Evolutionary conservation across 2,888 invertebrate genomes (phyloP).

Genomic region (Scaptomyza caliginosa): DNA sequence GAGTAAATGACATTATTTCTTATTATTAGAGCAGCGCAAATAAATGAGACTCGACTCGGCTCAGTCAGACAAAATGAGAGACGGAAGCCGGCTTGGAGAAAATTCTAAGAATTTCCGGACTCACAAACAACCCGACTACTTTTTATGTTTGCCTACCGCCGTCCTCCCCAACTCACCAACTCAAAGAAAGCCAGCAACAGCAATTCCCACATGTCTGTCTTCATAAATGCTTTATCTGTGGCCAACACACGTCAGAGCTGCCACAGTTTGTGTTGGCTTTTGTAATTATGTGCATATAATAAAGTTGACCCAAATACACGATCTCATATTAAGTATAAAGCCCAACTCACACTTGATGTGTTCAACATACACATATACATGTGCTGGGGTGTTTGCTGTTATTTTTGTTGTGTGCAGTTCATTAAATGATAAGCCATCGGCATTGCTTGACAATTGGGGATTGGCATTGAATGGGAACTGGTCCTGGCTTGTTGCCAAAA

Average conservation of each 20-base stretch:
- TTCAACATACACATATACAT: background rate
- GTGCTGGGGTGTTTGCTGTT: conserved; percentile 26
- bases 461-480: conserved; percentile 17
- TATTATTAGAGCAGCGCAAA: conserved; percentile 74
- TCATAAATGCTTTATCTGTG: conserved; percentile 74
- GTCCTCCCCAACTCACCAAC: background rate
- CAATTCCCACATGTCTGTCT: conserved; percentile 75
- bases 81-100: conserved; percentile 33
- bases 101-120: conserved; percentile 20
- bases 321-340: conserved; percentile 17
- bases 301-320: conserved; percentile 74
- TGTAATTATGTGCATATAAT: conserved; percentile 78
- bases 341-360: conserved; percentile 10
- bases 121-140: conserved; percentile 19
- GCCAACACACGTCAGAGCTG: conserved; percentile 46
- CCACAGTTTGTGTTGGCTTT: conserved; percentile 64
- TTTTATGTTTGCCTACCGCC: conserved; percentile 17
- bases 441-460: conserved; percentile 52
- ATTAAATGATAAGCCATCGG: conserved; percentile 77
- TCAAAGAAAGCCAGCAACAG: conserved; percentile 23
- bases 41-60: conserved; percentile 57
- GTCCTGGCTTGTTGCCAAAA: conserved; percentile 9
- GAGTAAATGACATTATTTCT: conserved; percentile 72
- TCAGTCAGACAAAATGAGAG: conserved; percentile 12
- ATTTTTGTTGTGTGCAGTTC: conserved; percentile 54